These are phyloP conservation scores for Peribatodes rhomboidaria DNA, from an alignment of 2,888 invertebrate genomes.

Conservation along the genomic window DNA sequence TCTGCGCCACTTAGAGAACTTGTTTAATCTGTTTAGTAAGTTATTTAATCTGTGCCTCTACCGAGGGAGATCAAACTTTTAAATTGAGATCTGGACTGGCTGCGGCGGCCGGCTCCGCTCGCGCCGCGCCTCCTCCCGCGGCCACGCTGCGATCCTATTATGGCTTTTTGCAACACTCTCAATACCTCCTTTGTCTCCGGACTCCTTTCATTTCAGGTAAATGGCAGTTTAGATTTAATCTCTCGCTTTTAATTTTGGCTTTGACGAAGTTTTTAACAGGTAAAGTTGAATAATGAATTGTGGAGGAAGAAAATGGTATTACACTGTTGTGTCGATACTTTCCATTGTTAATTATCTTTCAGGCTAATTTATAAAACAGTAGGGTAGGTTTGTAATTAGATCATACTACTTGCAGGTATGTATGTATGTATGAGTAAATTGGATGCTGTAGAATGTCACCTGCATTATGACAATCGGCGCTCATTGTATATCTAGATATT, in stretches of 20 bases:
- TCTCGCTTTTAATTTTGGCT: conserved; percentile 54
- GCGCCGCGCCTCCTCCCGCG: no score
- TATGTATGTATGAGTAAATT: no score
- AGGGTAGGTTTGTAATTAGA: no score
- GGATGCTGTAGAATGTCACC: no score
- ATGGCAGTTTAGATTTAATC: conserved; percentile 54
- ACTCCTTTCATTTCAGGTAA: conserved; percentile 39
- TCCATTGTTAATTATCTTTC: no score
- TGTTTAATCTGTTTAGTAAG: conserved; percentile 57
- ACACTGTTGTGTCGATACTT: not conserved
- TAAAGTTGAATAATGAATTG: conserved; percentile 31
- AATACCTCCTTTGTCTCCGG: conserved; percentile 43
- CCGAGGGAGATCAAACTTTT: conserved; percentile 44
- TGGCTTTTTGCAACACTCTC: conserved; percentile 40
- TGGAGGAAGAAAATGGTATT: not conserved
- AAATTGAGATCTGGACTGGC: conserved; percentile 38
- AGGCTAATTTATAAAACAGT: no score
- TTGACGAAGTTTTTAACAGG: conserved; percentile 49
- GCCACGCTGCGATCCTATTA: conserved; percentile 19
- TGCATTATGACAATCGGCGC: no score
- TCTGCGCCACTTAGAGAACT: conserved; percentile 46
- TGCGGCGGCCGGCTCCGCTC: not conserved
- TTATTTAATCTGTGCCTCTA: conserved; percentile 46
- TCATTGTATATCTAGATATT: no score
- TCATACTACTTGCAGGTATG: no score